Base-by-base conservation (phyloP, 2,113 vertebrate species). In the Phycodurus eques region DNA sequence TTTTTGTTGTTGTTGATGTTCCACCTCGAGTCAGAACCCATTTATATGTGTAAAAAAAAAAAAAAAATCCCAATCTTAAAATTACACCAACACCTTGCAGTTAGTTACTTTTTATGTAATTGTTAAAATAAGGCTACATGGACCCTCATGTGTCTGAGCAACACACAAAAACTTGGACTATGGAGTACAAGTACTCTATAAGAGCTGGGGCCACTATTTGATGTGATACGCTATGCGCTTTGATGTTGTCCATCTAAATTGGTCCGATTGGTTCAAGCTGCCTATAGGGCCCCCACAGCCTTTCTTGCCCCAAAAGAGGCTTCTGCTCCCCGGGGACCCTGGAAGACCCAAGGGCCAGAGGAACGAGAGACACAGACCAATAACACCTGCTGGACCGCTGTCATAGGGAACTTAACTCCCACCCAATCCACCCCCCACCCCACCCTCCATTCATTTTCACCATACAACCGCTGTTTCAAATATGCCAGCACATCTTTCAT, bases 341-440 rank as follows among this genome's bases (percentile, higher is more conserved):
- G 64, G 62, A 70, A 73, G 72, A 79, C 81, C 81, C 78, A 74
- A 27, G 43, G 76, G 72, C 70, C 77, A 73, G 11, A 15, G 42
- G 33, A 75, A 35, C 60, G 68, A 71, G 62, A 63, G 31, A 68
- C 79, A 68, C 33, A 59, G 86, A 72, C 87, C 85, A 84, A 83
- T 84, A 87, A 88, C 85, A 83, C 86, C 83, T 80, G 84, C 84
- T 88, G 88, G 87, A 86, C 84, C 4, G 65, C 67, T 82, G 81
- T 83, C 81, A 80, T 75, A 63, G 80, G 78, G 81, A 81, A 77
- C 78, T 75, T 70, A 74, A 75, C 54, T 2, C 62, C 42, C 17
- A 66, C 77, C 78, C 77, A 86, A 27, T 27, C 27, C 27, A 27
- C 14, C 1, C 79, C 82, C 85, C 83, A 70, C 87, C 81, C 83